Evolutionary conservation across 2,888 invertebrate genomes (phyloP).

Genomic region (Tuta absoluta): DNA sequence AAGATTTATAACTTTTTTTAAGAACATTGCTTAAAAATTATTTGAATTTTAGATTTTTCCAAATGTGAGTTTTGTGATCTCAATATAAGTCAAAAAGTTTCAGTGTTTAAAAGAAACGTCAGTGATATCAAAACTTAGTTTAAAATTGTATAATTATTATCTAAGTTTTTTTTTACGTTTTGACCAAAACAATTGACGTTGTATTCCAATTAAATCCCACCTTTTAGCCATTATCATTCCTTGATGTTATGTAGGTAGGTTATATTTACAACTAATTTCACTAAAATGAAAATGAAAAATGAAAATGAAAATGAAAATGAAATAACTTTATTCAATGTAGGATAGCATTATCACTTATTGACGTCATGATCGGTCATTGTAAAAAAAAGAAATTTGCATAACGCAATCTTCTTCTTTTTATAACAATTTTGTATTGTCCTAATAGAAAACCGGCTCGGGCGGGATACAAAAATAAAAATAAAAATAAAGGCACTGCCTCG

Average conservation of each 20-base stretch:
- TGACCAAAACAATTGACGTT: neutral
- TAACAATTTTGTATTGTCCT: too few species aligned
- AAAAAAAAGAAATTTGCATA: too few species aligned
- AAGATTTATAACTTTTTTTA: neutral
- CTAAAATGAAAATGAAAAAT: too few species aligned
- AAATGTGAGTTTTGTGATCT: conserved; percentile 26
- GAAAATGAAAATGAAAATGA: too few species aligned
- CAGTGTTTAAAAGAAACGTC: conserved; percentile 7
- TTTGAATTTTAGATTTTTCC: neutral
- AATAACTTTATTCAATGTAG: too few species aligned
- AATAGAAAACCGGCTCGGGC: too few species aligned
- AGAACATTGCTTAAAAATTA: too few species aligned
- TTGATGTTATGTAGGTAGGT: neutral
- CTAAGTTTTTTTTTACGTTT: neutral
- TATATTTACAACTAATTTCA: neutral
- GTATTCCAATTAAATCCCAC: neutral
- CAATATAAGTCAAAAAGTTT: neutral
- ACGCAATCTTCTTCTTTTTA: too few species aligned
- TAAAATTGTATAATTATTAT: neutral
- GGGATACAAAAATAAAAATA: too few species aligned
- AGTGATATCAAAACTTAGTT: conserved; percentile 2
- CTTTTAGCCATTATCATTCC: neutral
- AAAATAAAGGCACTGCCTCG: too few species aligned
- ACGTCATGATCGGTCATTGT: too few species aligned
- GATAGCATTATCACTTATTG: too few species aligned